Evolutionary conservation across 1,140 invertebrate genomes (phyloP).

Genomic region (Listronotus oregonensis): DNA sequence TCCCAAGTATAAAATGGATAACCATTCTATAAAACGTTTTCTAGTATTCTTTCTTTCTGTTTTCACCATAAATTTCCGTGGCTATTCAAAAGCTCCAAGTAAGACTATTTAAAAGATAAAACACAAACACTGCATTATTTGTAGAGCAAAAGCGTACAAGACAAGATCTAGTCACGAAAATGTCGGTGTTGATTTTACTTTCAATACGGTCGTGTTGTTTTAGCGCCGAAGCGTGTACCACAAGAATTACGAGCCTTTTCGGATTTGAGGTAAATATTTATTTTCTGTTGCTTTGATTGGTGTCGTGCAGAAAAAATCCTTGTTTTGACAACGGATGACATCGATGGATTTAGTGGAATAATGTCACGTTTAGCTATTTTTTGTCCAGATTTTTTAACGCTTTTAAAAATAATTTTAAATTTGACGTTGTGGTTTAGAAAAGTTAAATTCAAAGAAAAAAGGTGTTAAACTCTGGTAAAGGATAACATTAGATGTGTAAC

Average conservation of each 20-base stretch:
- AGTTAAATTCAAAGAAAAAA: no score
- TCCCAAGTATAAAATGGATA: no score
- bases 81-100: conserved; percentile 19
- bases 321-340: neutral
- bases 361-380: neutral
- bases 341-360: no score
- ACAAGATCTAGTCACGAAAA: conserved; percentile 34
- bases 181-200: conserved; percentile 32
- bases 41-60: no score
- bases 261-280: conserved; percentile 26
- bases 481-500: no score
- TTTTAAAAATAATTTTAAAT: no score
- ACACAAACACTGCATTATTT: conserved; percentile 32
- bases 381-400: no score
- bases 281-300: neutral
- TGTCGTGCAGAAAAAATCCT: conserved; percentile 1
- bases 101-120: conserved; percentile 29
- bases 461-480: no score
- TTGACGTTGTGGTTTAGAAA: no score
- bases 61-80: conserved; percentile 17
- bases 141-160: conserved; percentile 28
- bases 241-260: conserved; percentile 16
- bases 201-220: conserved; percentile 29
- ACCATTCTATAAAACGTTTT: no score
- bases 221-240: conserved; percentile 21